These are phyloP conservation scores for Thinocorus orbignyianus DNA, from an alignment of 2,113 vertebrate genomes.

Conservation along the genomic window DNA sequence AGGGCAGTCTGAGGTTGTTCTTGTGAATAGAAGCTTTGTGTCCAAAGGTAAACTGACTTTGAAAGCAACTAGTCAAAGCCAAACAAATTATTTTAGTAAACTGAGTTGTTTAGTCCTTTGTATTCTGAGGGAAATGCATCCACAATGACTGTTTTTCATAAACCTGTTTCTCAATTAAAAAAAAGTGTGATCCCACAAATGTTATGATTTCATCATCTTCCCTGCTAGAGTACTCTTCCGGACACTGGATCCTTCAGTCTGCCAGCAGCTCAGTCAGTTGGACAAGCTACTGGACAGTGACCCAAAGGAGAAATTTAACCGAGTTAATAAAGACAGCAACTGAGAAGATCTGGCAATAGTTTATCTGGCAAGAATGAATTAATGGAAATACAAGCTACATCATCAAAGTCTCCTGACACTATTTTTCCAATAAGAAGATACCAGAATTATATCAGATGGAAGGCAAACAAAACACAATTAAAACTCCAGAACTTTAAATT, in stretches of 20 bases:
- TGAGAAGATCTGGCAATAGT: constrained; percentile 30
- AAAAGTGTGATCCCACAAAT: background rate
- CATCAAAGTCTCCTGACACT: background rate
- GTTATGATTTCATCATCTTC: background rate
- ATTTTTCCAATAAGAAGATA: constrained; percentile 8
- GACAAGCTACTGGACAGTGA: constrained; percentile 13
- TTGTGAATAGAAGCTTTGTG: background rate
- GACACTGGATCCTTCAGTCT: background rate
- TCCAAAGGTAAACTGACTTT: background rate
- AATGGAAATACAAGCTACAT: constrained; percentile 13
- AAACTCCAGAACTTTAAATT: background rate
- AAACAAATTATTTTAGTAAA: constrained; percentile 36
- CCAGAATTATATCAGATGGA: background rate
- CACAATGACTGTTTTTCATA: background rate
- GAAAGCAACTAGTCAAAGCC: background rate
- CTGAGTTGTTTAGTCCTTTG: background rate
- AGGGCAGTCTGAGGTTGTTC: background rate
- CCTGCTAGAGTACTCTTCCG: background rate
- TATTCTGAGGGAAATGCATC: background rate
- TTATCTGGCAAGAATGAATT: constrained; percentile 22
- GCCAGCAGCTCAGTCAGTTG: background rate
- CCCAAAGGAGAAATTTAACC: background rate
- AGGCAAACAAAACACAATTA: background rate
- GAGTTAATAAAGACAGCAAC: background rate
- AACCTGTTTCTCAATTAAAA: background rate